phyloP scores from a whole-genome alignment of 2,113 vertebrate genomes.

The Coturnix japonica region DNA sequence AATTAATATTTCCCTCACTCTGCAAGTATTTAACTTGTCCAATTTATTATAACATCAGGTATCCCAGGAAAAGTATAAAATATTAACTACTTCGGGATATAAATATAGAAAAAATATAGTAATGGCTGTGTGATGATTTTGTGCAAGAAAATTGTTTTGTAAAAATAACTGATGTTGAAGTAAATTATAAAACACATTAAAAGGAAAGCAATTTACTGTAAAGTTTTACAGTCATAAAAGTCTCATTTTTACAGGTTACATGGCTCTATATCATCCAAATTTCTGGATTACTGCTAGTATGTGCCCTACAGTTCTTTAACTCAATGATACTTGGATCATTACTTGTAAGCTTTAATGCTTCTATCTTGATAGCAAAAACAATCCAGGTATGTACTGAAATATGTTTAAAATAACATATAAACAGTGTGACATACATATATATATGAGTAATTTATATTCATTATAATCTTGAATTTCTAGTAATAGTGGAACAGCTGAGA shows the following conservation, averaged over 20 bases:
- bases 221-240: background rate
- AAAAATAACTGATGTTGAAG: background rate
- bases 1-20: background rate
- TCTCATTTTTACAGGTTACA: slow-evolving; percentile 77
- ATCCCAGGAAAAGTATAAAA: background rate
- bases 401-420: background rate
- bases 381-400: slow-evolving; percentile 82
- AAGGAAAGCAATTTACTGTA: background rate
- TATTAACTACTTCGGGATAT: background rate
- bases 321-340: slow-evolving; percentile 95
- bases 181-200: background rate
- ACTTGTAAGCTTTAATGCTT: slow-evolving; percentile 91
- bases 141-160: background rate
- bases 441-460: background rate
- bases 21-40: background rate
- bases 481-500: background rate
- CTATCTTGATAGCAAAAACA: slow-evolving; percentile 85
- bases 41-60: background rate
- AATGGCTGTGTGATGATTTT: background rate
- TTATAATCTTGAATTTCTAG: slow-evolving; percentile 12
- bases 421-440: background rate
- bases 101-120: background rate
- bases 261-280: slow-evolving; percentile 89
- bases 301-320: slow-evolving; percentile 94
- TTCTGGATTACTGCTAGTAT: slow-evolving; percentile 87